These are phyloP conservation scores for Nomada fucata DNA, from an alignment of 2,888 invertebrate species.

Conservation along the genomic window DNA sequence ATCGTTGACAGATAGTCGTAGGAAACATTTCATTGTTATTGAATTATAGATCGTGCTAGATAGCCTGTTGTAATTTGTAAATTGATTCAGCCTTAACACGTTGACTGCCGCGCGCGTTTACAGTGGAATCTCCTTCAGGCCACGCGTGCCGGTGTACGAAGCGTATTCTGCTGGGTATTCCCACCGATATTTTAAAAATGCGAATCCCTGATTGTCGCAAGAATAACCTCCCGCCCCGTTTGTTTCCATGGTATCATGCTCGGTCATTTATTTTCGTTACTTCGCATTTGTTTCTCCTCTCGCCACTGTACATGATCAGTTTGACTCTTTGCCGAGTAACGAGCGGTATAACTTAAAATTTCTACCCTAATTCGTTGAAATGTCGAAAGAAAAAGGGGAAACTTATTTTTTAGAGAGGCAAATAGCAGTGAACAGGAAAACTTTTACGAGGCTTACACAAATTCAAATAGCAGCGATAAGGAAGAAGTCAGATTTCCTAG, in stretches of 20 bases:
- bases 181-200: conserved; percentile 37
- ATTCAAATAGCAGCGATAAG: conserved; percentile 57
- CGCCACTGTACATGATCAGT: conserved; percentile 41
- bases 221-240: conserved; percentile 24
- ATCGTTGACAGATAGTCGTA: not conserved
- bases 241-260: conserved; percentile 30
- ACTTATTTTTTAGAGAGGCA: conserved; percentile 29
- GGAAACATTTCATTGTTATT: not conserved
- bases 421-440: conserved; percentile 43
- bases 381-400: conserved; percentile 47
- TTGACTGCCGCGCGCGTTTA: conserved; percentile 49
- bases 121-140: conserved; percentile 15
- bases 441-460: conserved; percentile 39
- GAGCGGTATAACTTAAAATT: conserved; percentile 39
- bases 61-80: not conserved
- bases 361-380: conserved; percentile 41
- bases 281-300: conserved; percentile 19
- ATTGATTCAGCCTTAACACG: conserved; percentile 22
- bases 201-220: conserved; percentile 29
- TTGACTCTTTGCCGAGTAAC: conserved; percentile 45
- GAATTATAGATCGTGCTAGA: conserved; percentile 1
- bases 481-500: conserved; percentile 37
- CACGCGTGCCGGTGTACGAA: conserved; percentile 23
- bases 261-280: conserved; percentile 27
- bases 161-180: conserved; percentile 37